Evolutionary conservation across 2,888 invertebrate species (phyloP), one percentile per base, ranked within the genome.

Genomic region (Stenurella melanura): DNA sequence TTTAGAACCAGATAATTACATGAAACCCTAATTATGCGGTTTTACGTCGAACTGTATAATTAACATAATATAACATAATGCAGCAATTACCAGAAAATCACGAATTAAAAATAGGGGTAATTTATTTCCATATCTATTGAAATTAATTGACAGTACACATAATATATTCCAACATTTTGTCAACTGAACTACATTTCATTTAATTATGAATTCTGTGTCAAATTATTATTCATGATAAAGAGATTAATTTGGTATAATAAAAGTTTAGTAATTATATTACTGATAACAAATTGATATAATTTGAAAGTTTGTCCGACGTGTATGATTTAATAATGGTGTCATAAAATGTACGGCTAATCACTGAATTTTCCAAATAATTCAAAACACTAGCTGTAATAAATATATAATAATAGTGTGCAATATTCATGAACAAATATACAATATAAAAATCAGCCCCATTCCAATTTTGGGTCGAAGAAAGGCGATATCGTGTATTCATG

Each of bases 211-310:
- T 63, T 34, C 21, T n/a, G 15, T 34, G 38, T 34, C 63, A 34
- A 63, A 61, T 61, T 61, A 61, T 26, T n/a, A 26, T 61, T 21
- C 21, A 42, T 21, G 15, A 21, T 61, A 61, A 26, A n/a, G 63
- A 38, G 63, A 34, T 63, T n/a, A 63, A 17, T 34, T 63, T 63
- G 63, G 34, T 15, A 4, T 17, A 63, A 21, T 63, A 34, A n/a
- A 17, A 15, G 10, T 6, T 21, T 17, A n/a, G 34, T 30, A 34
- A 34, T 63, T 63, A 38, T 63, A 34, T 63, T 63, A 17, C 17
- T 21, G n/a, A 34, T 63, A 63, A 38, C 42, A 42, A 42, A 34
- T 63, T 63, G 17, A 63, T 63, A 34, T 38, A 26, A 63, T 34
- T 63, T 34, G 63, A 63, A 63, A 63, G 60, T 38, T 34, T 15